Base-by-base conservation (phyloP, 2,797 vertebrate species). In the Florisuga fusca region DNA sequence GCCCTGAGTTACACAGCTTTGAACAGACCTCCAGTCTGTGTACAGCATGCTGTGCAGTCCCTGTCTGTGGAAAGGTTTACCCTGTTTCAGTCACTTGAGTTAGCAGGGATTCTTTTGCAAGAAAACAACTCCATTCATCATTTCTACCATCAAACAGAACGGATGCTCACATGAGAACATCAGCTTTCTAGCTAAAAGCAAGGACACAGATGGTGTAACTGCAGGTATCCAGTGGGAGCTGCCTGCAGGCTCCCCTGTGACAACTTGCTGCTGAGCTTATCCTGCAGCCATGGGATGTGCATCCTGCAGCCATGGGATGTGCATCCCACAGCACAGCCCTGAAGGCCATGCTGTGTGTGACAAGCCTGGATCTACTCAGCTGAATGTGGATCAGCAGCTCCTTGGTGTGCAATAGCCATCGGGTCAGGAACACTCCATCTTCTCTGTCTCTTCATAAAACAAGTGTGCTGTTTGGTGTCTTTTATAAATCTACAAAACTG, bases 271-370 rank as follows among this genome's bases (percentile, higher is more conserved):
- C 21, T 46, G 83, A 68, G 61, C 15, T 84, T 54, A 20, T 72
- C 43, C 64, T 51, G 33, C 51, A 82, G 63, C 57, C 16, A 1
- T 26, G 53, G 51, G 57, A 3, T 43, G 27, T 72, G 62, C 4
- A 1, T 25, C 46, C 41, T 23, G n/a, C 23, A 55, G 31, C 9
- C 16, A 1, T 26, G 53, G 51, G 57, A 3, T 43, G 27, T 72
- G 62, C 4, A 1, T 25, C 46, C 41, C 26, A 34, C 23, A 55
- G 31, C 9, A 20, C 12, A 16, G 48, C 27, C 62, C 22, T 54
- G 54, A 79, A 71, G 54, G 62, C 29, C 25, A 18, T 0, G 10
- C 25, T 84, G 17, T 16, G 7, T 0, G 0, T 41, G 50, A 77
- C 3, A 9, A 72, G 12, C 61, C 33, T 58, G 36, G 16, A 51